A percentile compares a stretch with the other conserved stretches of the same genome.
These are phyloP conservation scores for Armadillidium nasatum DNA, from an alignment of 1,140 invertebrate genomes.

Conservation along the genomic window DNA sequence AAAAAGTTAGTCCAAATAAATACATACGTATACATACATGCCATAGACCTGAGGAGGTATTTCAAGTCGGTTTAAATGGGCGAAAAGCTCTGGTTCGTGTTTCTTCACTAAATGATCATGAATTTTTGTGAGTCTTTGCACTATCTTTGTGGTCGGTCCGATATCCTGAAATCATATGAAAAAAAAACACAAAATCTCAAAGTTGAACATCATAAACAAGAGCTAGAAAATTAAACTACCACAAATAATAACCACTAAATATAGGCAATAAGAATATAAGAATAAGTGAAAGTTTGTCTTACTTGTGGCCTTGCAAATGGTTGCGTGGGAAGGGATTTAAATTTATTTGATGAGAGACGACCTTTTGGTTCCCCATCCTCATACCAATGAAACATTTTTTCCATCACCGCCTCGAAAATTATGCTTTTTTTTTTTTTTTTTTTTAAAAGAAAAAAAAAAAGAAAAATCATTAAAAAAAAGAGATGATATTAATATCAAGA, in stretches of 20 bases:
- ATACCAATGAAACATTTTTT: background rate
- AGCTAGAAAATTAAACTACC: too few relatives aligned
- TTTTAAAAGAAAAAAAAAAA: too few relatives aligned
- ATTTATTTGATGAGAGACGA: background rate
- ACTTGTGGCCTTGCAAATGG: background rate
- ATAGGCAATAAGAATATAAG: background rate
- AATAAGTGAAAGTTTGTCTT: background rate
- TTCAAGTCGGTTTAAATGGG: constrained; percentile 63
- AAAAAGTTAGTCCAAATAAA: background rate
- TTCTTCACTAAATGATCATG: constrained; percentile 62
- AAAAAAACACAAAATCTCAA: too few relatives aligned
- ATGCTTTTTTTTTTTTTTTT: background rate
- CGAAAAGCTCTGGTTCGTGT: constrained; percentile 61
- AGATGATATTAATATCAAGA: background rate
- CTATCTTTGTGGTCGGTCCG: background rate
- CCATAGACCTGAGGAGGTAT: constrained; percentile 74
- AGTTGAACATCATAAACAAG: too few relatives aligned
- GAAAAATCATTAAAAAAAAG: background rate
- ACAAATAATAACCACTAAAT: background rate
- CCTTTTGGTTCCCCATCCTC: background rate
- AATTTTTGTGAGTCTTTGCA: constrained; percentile 49
- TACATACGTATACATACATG: constrained; percentile 59
- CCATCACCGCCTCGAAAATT: background rate
- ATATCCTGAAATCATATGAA: background rate
- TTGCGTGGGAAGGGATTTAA: background rate